Evolutionary conservation across 2,888 invertebrate species (phyloP).

Genomic region (Hemaris fuciformis): DNA sequence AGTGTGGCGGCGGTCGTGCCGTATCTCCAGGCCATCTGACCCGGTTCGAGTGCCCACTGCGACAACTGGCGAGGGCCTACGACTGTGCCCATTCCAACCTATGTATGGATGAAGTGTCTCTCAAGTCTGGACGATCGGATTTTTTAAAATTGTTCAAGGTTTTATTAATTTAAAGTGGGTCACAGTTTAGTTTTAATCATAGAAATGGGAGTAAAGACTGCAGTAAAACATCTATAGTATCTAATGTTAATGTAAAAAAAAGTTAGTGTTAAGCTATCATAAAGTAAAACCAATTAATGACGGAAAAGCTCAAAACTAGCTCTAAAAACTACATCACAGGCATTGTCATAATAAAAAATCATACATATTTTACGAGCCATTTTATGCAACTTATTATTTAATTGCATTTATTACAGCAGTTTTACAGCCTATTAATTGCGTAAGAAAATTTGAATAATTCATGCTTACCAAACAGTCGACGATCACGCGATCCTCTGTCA

Average conservation of each 20-base stretch:
- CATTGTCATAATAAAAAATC: too few species aligned
- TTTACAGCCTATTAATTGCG: conserved; percentile 13
- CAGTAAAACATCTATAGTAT: too few species aligned
- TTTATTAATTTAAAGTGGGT: neutral
- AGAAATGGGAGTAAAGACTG: too few species aligned
- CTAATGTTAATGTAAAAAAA: too few species aligned
- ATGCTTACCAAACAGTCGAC: conserved; percentile 26
- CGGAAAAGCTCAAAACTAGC: too few species aligned
- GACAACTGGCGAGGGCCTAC: conserved; percentile 11
- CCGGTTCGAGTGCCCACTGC: conserved; percentile 40
- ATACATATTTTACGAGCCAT: neutral
- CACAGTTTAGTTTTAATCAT: neutral
- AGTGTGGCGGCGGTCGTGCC: conserved; percentile 49
- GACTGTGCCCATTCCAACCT: conserved; percentile 12
- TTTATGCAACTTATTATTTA: conserved; percentile 3
- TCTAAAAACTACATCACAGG: too few species aligned
- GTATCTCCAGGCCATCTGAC: conserved; percentile 61
- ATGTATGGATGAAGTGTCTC: neutral
- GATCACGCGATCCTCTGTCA: conserved; percentile 26
- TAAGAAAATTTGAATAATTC: conserved; percentile 13
- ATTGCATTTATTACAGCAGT: conserved; percentile 7
- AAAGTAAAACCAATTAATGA: too few species aligned
- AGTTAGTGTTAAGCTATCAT: too few species aligned
- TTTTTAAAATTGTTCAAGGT: neutral
- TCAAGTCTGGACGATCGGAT: neutral